Conservation (phyloP, 35 echinoderm and acorn worm genomes). For the Holothuria glaberrima region DNA sequence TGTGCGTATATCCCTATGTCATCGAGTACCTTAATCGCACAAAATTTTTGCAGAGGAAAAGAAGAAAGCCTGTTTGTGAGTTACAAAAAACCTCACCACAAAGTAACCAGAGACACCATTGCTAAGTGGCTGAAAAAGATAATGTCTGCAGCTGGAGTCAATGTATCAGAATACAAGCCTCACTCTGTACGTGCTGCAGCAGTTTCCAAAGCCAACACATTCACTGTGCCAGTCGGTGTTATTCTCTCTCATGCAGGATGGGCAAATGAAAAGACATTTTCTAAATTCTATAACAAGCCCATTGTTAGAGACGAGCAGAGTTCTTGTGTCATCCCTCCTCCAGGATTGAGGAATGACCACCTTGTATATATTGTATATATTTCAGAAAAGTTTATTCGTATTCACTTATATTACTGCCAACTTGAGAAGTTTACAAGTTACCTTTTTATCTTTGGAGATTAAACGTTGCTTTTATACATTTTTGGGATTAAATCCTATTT, state of each 20-base stretch:
- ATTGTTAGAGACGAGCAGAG: not conserved
- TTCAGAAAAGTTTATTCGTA: not conserved
- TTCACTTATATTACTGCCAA: not conserved
- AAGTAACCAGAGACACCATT: conserved; percentile 2
- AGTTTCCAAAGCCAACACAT: not conserved
- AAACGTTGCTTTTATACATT: not conserved
- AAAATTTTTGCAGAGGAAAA: conserved; percentile 21
- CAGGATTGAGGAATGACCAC: not conserved
- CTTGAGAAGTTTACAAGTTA: conserved; percentile 13
- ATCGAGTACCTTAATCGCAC: conserved; percentile 18
- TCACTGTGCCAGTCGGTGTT: not conserved
- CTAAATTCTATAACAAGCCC: not conserved
- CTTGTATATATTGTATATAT: conserved; percentile 10
- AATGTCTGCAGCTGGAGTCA: not conserved
- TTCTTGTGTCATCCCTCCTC: not conserved
- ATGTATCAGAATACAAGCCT: conserved; percentile 23
- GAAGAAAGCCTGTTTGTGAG: conserved; percentile 13
- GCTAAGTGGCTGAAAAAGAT: conserved; percentile 1
- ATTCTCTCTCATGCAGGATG: conserved; percentile 13
- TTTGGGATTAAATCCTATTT: conserved; percentile 13
- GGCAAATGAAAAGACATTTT: not conserved
- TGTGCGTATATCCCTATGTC: not conserved
- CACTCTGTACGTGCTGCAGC: conserved; percentile 12
- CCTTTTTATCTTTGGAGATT: not conserved
- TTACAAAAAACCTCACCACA: conserved; percentile 24